These are phyloP conservation scores for Hoplias malabaricus DNA, from an alignment of 2,113 vertebrate genomes.

Conservation along the genomic window DNA sequence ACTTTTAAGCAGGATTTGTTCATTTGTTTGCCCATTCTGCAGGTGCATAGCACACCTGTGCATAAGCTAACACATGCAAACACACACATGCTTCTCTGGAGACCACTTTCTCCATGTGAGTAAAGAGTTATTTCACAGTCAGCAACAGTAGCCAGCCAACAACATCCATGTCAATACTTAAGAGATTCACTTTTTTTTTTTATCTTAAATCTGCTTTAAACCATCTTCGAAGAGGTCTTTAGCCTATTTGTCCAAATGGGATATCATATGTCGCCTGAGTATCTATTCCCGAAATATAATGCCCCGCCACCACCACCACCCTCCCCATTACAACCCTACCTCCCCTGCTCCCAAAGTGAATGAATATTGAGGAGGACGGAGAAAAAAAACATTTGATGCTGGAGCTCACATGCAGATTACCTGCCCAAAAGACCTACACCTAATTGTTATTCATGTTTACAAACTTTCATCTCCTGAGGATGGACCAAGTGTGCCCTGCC, in stretches of 20 bases:
- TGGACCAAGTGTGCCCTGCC: constrained; percentile 51
- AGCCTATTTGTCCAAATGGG: constrained; percentile 60
- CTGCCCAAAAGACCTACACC: constrained; percentile 69
- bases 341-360: constrained; percentile 48
- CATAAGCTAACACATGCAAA: no score
- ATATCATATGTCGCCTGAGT: constrained; percentile 62
- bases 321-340: not conserved
- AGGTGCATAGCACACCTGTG: not conserved
- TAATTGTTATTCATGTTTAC: constrained; percentile 84
- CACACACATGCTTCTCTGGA: not conserved
- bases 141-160: no score
- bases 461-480: constrained; percentile 75
- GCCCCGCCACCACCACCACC: constrained; percentile 33
- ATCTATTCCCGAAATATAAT: constrained; percentile 62
- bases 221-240: constrained; percentile 64
- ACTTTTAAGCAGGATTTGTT: not conserved
- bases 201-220: constrained; percentile 60
- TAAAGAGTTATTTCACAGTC: constrained; percentile 35
- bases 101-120: not conserved
- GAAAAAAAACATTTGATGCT: constrained; percentile 30
- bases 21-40: constrained; percentile 10
- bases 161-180: constrained; percentile 40
- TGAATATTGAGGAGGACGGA: constrained; percentile 49
- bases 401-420: constrained; percentile 74
- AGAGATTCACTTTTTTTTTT: constrained; percentile 40